Base-by-base conservation (phyloP, 2,888 invertebrate species). In the Pachymerium ferrugineum region DNA sequence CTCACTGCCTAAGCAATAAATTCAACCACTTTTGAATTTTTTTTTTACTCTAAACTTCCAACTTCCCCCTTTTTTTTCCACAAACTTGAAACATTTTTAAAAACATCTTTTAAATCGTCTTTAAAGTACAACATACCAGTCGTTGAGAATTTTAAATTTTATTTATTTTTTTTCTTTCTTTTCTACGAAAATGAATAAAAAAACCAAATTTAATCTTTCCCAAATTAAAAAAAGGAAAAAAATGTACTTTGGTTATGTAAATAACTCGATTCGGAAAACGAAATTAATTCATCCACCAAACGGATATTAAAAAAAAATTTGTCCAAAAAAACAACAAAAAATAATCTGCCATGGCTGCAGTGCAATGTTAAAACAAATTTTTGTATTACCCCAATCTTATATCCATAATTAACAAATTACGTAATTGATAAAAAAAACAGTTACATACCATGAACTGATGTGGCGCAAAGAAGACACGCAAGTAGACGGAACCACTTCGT, bases 401-500 rank as follows among this genome's bases (percentile, higher is more conserved):
- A 3, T 12, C 5, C 28, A 1, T 14, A 28, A 22, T 28, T 10
- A 25, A 8, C 25, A 25, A 25, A 3, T 25, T 10, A 62, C 10
- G 3, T 25, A 62, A 38, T 38, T 4, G 12, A 6, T 3, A 62
- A 5, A 62, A 62, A 62, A 25, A 22, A 25, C 6, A 25, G n/a
- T n/a, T 25, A 28, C 62, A 28, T 62, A 62, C 62, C 62, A 12
- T 62, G 22, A 62, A 62, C 28, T 62, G 62, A 62, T 62, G 62
- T 28, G 22, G 25, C 28, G 28, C 62, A 14, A 28, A 62, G 28
- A 25, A 62, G 25, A 28, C 62, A 62, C 62, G 62, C 62, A 12
- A 62, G 62, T 28, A 62, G 62, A 62, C 25, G 10, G 62, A 62
- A 62, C 28, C 62, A 62, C 62, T 22, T 62, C 62, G 62, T 62